Percentiles rank a stretch among this genome's conserved stretches.
phyloP scores from a whole-genome alignment of 2,113 vertebrate genomes.

The Felis chaus region DNA sequence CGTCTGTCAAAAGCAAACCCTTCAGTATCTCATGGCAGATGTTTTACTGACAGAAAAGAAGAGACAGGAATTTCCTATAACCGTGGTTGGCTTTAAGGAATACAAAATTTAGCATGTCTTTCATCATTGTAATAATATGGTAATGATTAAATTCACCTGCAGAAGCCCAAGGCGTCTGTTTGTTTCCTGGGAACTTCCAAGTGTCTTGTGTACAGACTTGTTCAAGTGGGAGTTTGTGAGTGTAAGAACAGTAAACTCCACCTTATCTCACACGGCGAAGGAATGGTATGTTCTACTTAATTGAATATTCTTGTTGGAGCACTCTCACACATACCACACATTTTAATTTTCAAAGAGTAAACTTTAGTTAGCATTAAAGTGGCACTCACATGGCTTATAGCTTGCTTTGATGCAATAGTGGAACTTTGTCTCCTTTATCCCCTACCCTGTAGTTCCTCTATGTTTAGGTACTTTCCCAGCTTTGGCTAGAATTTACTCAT shows the following conservation, averaged over 20 bases:
- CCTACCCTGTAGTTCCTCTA: background rate
- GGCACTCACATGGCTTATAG: background rate
- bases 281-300: slow-evolving; percentile 63
- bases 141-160: slow-evolving; percentile 74
- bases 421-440: background rate
- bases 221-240: slow-evolving; percentile 56
- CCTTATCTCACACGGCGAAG: slow-evolving; percentile 43
- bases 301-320: slow-evolving; percentile 33
- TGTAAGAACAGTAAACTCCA: slow-evolving; percentile 14
- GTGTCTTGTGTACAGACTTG: slow-evolving; percentile 71
- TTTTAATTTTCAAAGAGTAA: slow-evolving; percentile 44
- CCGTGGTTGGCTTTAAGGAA: slow-evolving; percentile 61
- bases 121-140: slow-evolving; percentile 67
- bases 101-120: slow-evolving; percentile 63
- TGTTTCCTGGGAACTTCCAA: slow-evolving; percentile 67
- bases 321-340: background rate
- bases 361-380: background rate
- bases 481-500: background rate
- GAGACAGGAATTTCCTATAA: slow-evolving; percentile 65
- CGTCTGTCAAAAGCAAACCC: slow-evolving; percentile 62
- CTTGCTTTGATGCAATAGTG: background rate
- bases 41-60: slow-evolving; percentile 64
- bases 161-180: slow-evolving; percentile 54
- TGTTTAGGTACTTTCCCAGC: background rate
- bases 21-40: slow-evolving; percentile 30